phyloP scores from a whole-genome alignment of 1,140 invertebrate species.

The Ganaspis sp. region DNA sequence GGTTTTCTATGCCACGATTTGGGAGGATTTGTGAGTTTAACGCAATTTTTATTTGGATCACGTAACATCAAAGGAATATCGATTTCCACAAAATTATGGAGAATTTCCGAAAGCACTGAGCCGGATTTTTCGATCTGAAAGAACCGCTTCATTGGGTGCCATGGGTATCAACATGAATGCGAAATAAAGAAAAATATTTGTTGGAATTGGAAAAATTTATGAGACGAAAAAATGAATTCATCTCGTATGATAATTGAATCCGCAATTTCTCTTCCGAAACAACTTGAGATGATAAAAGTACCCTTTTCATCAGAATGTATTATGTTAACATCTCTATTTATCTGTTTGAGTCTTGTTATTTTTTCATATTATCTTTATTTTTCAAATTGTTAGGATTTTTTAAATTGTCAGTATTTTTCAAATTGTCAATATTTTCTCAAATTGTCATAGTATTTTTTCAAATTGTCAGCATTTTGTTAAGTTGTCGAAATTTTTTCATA shows the following conservation, averaged over 20 bases:
- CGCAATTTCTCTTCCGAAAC: not conserved
- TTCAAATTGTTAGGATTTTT: too few relatives aligned
- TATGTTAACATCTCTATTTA: too few relatives aligned
- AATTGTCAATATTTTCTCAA: too few relatives aligned
- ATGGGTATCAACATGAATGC: not conserved
- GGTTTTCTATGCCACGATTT: too few relatives aligned
- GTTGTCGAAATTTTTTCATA: too few relatives aligned
- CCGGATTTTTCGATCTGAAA: not conserved
- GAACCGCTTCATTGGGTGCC: not conserved
- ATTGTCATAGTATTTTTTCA: too few relatives aligned
- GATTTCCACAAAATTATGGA: constrained; percentile 18
- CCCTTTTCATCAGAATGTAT: too few relatives aligned
- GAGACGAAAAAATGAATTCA: not conserved
- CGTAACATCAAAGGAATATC: constrained; percentile 14
- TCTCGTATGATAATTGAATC: not conserved
- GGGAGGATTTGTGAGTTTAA: not conserved
- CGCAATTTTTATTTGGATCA: not conserved
- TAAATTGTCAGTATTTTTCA: too few relatives aligned
- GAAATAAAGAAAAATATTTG: not conserved
- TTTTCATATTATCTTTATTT: too few relatives aligned
- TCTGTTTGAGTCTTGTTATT: too few relatives aligned
- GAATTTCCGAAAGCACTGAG: constrained; percentile 8
- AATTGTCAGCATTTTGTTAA: too few relatives aligned
- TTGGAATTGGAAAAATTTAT: constrained; percentile 20
- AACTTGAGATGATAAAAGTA: not conserved